Base-by-base conservation (phyloP, 2,888 invertebrate genomes). In the Brenthis ino region DNA sequence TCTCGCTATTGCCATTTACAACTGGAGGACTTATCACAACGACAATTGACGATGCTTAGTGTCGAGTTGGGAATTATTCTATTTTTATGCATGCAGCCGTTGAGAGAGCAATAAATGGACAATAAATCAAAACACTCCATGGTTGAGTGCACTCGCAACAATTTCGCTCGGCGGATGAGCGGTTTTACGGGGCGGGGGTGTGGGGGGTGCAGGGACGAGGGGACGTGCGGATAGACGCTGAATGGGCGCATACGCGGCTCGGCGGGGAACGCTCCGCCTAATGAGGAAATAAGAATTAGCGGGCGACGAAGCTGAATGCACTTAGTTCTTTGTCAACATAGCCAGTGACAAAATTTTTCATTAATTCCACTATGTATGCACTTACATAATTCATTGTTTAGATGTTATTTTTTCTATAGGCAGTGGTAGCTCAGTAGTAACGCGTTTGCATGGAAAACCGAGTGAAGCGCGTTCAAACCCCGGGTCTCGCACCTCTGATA, bases 261-360 rank as follows among this genome's bases (percentile, higher is more conserved):
- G 77, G 79, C 86, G 84, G 85, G 84, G 85, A 84, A 81, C 83
- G 77, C 78, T 71, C 77, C 76, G 80, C 76, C 82, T 92, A 92
- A 93, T 93, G 92, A 93, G 92, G 92, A 93, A 91, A 91, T 89
- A 92, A 82, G 89, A 92, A 93, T 93, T 93, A 93, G 88, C 89
- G 83, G 85, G 82, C 86, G 85, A 84, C 86, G 85, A 83, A 84
- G 83, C 81, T 78, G 80, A 85, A 77, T 88, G 88, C 89, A 60
- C 60, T 60, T 50, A 89, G 80, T 87, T 85, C 87, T 88, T 86
- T 83, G 85, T 84, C 79, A 79, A 75, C 72, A 74, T 80, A 81
- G 80, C 79, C 75, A 74, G 77, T 75, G 64, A 75, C 72, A 71
- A 68, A 72, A 68, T 72, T 67, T 69, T 57, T 64, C 58, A 69